Percentiles rank a stretch among this genome's conserved stretches.
Evolutionary conservation across 2,797 vertebrate species (phyloP).

Genomic region (Gymnocypris eckloni): DNA sequence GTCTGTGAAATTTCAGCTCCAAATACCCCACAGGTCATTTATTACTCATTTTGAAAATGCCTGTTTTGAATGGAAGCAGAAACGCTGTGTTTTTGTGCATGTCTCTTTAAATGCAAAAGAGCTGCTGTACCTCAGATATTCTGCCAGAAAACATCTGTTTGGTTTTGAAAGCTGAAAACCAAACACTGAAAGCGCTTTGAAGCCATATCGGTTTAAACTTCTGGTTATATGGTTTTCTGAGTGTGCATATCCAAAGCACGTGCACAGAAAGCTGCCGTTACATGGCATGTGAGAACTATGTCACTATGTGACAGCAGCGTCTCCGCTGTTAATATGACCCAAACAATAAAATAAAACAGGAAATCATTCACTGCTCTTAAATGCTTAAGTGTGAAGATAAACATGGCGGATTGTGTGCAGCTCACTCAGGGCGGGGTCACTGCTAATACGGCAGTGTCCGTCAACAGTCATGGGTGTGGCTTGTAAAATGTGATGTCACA

Average conservation of each 20-base stretch:
- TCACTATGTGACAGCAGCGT: background rate
- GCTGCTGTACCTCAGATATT: background rate
- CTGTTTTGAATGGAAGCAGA: background rate
- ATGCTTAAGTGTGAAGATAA: no score
- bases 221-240: background rate
- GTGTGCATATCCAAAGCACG: background rate
- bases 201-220: background rate
- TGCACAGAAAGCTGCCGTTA: background rate
- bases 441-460: no score
- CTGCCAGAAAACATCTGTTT: background rate
- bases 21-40: background rate
- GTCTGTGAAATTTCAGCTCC: background rate
- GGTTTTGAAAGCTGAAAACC: background rate
- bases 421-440: no score
- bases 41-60: no score
- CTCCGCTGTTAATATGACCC: no score
- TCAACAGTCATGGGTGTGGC: no score
- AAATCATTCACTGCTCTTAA: no score
- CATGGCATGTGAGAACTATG: background rate
- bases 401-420: no score
- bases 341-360: no score
- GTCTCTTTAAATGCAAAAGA: background rate
- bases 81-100: background rate
- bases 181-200: background rate
- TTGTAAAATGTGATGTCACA: no score